Conservation (phyloP, 1,140 invertebrate genomes). For the Caerostris darwini region DNA sequence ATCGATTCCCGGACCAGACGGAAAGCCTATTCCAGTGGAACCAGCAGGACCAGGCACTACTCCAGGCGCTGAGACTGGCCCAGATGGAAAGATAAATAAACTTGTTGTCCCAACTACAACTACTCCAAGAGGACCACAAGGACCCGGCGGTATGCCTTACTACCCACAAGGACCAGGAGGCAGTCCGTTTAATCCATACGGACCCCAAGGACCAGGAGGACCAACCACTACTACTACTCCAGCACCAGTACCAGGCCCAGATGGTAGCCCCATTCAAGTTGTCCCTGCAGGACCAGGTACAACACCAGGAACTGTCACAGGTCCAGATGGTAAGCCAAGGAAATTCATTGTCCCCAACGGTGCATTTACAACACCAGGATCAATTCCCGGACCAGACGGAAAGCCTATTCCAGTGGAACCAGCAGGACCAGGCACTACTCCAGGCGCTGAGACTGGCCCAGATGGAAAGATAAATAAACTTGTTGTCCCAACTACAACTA, state of each 20-base stretch:
- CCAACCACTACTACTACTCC: not conserved
- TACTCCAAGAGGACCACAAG: not conserved
- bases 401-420: not conserved
- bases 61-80: conserved; percentile 27
- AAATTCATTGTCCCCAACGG: not conserved
- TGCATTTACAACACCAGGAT: not conserved
- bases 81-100: not conserved
- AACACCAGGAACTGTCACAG: conserved; percentile 23
- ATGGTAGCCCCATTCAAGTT: not conserved
- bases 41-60: conserved; percentile 44
- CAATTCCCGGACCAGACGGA: not conserved
- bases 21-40: conserved; percentile 26
- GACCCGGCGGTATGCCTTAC: not conserved
- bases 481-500: not conserved
- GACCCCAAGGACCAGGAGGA: not conserved
- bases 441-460: not conserved
- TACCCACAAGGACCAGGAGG: not conserved
- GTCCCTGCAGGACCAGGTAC: conserved; percentile 49
- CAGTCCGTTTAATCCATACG: not conserved
- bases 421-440: conserved; percentile 11
- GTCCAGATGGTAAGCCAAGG: not conserved
- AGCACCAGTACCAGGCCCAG: conserved; percentile 3
- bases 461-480: not conserved
- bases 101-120: not conserved
- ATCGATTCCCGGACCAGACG: not conserved